Conservation (phyloP, 2,888 invertebrate genomes). For the Pristionchus exspectatus region DNA sequence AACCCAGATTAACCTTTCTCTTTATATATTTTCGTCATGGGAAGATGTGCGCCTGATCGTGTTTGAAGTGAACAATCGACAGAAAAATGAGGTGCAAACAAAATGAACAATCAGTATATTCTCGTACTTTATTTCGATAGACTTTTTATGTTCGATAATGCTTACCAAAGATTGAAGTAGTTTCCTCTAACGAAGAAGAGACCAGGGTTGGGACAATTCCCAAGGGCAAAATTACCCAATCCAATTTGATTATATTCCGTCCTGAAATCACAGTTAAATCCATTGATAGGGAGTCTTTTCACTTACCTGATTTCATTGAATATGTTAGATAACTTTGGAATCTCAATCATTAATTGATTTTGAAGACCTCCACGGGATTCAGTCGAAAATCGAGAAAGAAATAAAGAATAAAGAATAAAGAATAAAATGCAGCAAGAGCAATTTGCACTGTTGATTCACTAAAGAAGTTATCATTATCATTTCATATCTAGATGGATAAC, state of each 20-base stretch:
- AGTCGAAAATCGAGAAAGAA: neutral
- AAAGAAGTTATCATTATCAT: neutral
- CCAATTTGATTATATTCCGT: constrained; percentile 61
- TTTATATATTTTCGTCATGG: neutral
- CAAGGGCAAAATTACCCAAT: constrained; percentile 60
- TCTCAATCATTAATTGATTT: constrained; percentile 55
- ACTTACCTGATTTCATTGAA: constrained; percentile 52
- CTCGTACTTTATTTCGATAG: neutral
- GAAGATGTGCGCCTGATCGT: constrained; percentile 62
- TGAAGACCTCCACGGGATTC: constrained; percentile 56
- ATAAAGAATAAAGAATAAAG: too few relatives aligned
- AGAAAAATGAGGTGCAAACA: constrained; percentile 58
- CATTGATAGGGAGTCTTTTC: neutral
- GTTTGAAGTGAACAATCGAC: constrained; percentile 66
- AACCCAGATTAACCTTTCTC: too few relatives aligned
- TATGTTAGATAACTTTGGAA: constrained; percentile 40
- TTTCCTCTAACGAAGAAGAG: constrained; percentile 67
- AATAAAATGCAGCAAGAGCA: neutral
- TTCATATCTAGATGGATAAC: neutral
- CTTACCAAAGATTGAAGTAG: constrained; percentile 66
- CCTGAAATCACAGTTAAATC: constrained; percentile 50
- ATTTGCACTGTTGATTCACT: neutral
- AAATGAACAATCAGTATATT: neutral
- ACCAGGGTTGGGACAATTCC: constrained; percentile 66
- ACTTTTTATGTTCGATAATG: constrained; percentile 3